Conservation (phyloP, 2,888 invertebrate genomes). For the Orthonevra nobilis region DNA sequence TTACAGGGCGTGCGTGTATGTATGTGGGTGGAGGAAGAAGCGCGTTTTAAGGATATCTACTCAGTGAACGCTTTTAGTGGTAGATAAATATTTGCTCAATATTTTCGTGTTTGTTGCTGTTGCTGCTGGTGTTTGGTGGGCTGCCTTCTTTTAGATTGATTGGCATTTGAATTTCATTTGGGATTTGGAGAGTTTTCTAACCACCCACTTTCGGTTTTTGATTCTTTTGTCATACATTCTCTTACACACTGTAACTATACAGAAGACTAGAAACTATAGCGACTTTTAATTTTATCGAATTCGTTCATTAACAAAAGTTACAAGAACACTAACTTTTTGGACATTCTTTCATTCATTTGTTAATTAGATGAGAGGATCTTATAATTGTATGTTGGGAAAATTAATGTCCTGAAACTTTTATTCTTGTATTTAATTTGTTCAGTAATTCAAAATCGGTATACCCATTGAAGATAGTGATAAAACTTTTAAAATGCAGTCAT, state of each 20-base stretch:
- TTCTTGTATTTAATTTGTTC: too few relatives aligned
- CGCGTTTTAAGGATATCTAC: constrained; percentile 33
- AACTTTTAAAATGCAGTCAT: too few relatives aligned
- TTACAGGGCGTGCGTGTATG: neutral
- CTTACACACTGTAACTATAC: constrained; percentile 7
- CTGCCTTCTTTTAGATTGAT: constrained; percentile 53
- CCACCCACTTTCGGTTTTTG: neutral
- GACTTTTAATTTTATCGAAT: constrained; percentile 62
- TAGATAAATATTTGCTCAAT: constrained; percentile 64
- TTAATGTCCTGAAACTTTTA: too few relatives aligned
- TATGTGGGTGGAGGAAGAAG: too few relatives aligned
- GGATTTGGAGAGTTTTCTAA: constrained; percentile 35
- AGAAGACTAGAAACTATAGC: constrained; percentile 55
- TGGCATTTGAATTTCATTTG: constrained; percentile 63
- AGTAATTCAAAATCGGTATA: too few relatives aligned
- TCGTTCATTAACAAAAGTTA: constrained; percentile 60
- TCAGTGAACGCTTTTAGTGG: constrained; percentile 64
- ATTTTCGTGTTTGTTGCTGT: constrained; percentile 43
- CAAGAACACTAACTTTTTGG: too few relatives aligned
- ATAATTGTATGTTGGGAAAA: too few relatives aligned
- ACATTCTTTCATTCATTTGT: too few relatives aligned
- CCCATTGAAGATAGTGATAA: too few relatives aligned
- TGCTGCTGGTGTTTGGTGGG: neutral
- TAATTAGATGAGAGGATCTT: too few relatives aligned
- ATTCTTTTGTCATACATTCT: neutral